Percentiles rank a stretch among this genome's conserved stretches.
Conservation (phyloP, 2,113 vertebrate species). For the Myxocyprinus asiaticus region DNA sequence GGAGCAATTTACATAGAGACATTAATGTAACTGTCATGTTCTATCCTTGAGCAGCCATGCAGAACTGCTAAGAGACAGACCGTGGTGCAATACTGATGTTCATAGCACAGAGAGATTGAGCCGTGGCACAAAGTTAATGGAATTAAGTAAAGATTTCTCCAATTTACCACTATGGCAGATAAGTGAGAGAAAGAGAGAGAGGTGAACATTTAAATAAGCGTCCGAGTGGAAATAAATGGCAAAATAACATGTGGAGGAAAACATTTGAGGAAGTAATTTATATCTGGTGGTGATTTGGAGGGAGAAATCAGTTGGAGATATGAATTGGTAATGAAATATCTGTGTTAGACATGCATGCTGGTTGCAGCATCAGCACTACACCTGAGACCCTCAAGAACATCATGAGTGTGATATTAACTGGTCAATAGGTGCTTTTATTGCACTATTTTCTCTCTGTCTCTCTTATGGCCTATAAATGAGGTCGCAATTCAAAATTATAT, state of each 20-base stretch:
- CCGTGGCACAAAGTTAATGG: slow-evolving; percentile 82
- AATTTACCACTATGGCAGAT: slow-evolving; percentile 67
- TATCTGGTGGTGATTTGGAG: slow-evolving; percentile 50
- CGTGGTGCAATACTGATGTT: slow-evolving; percentile 77
- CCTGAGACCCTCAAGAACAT: slow-evolving; percentile 38
- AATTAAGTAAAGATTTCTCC: slow-evolving; percentile 82
- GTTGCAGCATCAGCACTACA: slow-evolving; percentile 49
- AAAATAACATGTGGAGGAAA: slow-evolving; percentile 66
- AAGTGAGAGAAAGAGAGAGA: slow-evolving; percentile 53
- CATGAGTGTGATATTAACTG: slow-evolving; percentile 41
- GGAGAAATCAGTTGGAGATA: slow-evolving; percentile 41
- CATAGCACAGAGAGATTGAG: slow-evolving; percentile 79
- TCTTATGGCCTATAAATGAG: slow-evolving; percentile 10
- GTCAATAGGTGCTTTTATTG: slow-evolving; percentile 38
- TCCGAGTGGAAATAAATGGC: slow-evolving; percentile 73
- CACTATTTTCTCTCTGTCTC: background rate
- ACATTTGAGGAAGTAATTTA: slow-evolving; percentile 68
- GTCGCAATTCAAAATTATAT: slow-evolving; percentile 11
- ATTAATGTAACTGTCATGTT: slow-evolving; percentile 97
- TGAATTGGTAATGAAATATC: slow-evolving; percentile 57
- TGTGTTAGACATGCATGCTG: slow-evolving; percentile 41
- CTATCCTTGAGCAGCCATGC: slow-evolving; percentile 83
- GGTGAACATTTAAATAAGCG: slow-evolving; percentile 72
- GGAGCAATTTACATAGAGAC: slow-evolving; percentile 88
- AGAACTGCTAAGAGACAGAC: slow-evolving; percentile 85